Evolutionary conservation across 2,888 invertebrate genomes (phyloP), one percentile per base, ranked within the genome.

Genomic region (Oligia latruncula): DNA sequence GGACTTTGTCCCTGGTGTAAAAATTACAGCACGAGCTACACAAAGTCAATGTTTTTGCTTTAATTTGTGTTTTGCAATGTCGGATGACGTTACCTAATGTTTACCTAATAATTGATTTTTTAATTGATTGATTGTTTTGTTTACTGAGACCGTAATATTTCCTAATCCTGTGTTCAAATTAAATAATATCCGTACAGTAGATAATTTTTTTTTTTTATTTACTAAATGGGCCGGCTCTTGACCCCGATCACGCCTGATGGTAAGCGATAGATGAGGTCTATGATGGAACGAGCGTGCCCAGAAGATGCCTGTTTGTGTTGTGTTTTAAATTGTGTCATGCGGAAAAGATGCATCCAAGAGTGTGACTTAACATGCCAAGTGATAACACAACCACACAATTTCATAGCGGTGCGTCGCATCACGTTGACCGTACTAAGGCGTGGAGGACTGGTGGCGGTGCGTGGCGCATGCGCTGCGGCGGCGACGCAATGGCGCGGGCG

Each of bases 391-490:
- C 15, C 20, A 23, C 29, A 64, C 2, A 15, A 43, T 17, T 8
- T 43, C 62, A 52, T 5, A 77, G 20, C 40, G 49, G 17, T 58
- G 55, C 55, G 35, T 73, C 73, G 35, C 65, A 23, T 40, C 23
- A 29, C 52, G 29, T 40, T 13, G 40, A 23, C 15, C 20, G 20
- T 40, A 49, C 9, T 15, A 15, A 29, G n/a, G 20, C 15, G n/a
- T 17, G 29, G 29, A 1, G 29, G 29, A 29, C 29, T 1, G 29
- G 29, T 1, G 5, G 5, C 66, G 29, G 55, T 13, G 35, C 58
- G 77, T 17, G 49, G 62, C 74, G 71, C 74, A 49, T 35, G 67
- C 78, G 83, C 65, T 43, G 29, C 80, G 23, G 17, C 72, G 29
- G 15, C 72, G 46, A 23, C 66, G 29, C 29, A 1, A 29, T 29